Base-by-base conservation (phyloP, 2,113 vertebrate genomes). In the Eleginops maclovinus region DNA sequence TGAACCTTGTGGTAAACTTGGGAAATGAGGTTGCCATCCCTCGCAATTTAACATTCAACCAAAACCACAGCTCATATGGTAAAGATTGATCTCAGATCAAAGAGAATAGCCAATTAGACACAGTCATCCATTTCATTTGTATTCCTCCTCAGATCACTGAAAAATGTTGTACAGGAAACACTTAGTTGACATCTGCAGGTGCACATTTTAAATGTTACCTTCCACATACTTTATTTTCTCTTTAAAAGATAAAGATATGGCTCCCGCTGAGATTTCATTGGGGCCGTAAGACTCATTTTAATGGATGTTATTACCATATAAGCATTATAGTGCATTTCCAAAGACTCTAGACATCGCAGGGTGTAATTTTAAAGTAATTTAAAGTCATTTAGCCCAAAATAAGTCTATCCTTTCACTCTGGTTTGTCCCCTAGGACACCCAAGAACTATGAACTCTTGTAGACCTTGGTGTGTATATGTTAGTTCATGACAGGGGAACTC, bases 1-100 rank as follows among this genome's bases (percentile, higher is more conserved):
- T 93, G 91, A 93, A 92, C 89, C 77, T 77, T 91, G 93, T 77
- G 93, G 91, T 89, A 82, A 89, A 88, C 83, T 87, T 89, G 89
- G 91, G 91, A 91, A 93, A 93, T 90, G 89, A 91, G 91, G 91
- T 88, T 92, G 84, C 85, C 90, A 85, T 88, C 88, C 82, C 77
- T 83, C 84, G 87, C 78, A 87, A 89, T 90, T 90, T 91, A 83
- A 85, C 86, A 85, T 83, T 89, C 81, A 88, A 89, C 78, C 72
- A 79, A 88, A 92, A 82, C 86, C 89, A 64, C 83, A 71, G 77
- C 87, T 92, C 90, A 91, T 88, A 88, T 91, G 93, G 89, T 91
- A 79, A 60, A 87, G 82, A 89, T 90, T 90, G 90, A 91, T 91
- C 83, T 67, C 21, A 61, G 91, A 91, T 93, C 91, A 92, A 93